phyloP scores from a whole-genome alignment of 1,140 invertebrate species.

The Calycopis cecrops region DNA sequence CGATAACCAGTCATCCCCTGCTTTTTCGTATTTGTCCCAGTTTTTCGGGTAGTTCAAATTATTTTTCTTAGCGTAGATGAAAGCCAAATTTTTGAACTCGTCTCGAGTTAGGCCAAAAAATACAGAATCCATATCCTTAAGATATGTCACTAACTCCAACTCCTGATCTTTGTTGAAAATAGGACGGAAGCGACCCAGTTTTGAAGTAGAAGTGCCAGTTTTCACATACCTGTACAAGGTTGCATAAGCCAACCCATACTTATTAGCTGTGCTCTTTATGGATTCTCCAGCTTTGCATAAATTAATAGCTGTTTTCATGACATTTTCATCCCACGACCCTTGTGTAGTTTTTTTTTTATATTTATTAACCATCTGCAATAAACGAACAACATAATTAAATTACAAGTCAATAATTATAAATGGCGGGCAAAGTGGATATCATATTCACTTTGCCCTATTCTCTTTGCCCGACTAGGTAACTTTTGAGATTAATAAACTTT shows the following conservation, averaged over 20 bases:
- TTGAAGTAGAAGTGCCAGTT: slow-evolving; percentile 31
- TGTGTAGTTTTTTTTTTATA: slow-evolving; percentile 29
- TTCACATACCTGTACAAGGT: slow-evolving; percentile 36
- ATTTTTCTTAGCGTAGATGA: slow-evolving; percentile 31
- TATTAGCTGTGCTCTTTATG: slow-evolving; percentile 40
- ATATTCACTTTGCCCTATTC: slow-evolving; percentile 30
- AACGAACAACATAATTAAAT: slow-evolving; percentile 27
- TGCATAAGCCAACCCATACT: slow-evolving; percentile 37
- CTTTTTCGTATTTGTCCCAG: slow-evolving; percentile 32
- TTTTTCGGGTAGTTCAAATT: slow-evolving; percentile 30
- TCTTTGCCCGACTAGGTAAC: slow-evolving; percentile 19
- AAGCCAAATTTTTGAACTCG: slow-evolving; percentile 30
- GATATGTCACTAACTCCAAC: slow-evolving; percentile 33
- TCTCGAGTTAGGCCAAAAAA: slow-evolving; percentile 39
- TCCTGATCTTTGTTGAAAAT: slow-evolving; percentile 36
- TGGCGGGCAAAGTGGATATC: slow-evolving; percentile 24
- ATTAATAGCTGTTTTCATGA: slow-evolving; percentile 34
- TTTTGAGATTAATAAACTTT: slow-evolving; percentile 27
- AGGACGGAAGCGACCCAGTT: slow-evolving; percentile 31
- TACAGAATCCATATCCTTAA: slow-evolving; percentile 36
- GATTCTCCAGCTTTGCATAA: slow-evolving; percentile 35
- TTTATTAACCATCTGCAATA: slow-evolving; percentile 32
- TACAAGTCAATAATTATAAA: slow-evolving; percentile 26
- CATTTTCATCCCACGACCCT: slow-evolving; percentile 29
- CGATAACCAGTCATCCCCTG: slow-evolving; percentile 31